Evolutionary conservation across 2,113 vertebrate species (phyloP).

Genomic region (Phodopus roborovskii): DNA sequence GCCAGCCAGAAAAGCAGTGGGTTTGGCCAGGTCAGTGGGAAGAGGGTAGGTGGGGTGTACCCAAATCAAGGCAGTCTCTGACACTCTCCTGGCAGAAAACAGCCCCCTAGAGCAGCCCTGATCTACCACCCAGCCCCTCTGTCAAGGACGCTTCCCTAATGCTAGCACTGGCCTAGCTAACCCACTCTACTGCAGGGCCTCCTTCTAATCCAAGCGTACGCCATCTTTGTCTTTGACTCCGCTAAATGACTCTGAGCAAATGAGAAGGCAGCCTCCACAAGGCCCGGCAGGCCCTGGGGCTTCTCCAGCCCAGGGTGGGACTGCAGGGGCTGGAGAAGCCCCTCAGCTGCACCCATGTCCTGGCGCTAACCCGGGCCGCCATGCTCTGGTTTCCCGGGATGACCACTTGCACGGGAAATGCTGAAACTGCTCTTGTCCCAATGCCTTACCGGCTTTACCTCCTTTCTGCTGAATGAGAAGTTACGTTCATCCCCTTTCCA

Average conservation of each 20-base stretch:
- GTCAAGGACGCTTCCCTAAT: not conserved
- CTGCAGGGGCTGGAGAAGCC: fast-evolving
- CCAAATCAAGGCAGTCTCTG: not conserved
- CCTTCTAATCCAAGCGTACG: not conserved
- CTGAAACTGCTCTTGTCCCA: not conserved
- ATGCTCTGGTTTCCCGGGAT: not conserved
- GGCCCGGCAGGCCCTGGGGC: not conserved
- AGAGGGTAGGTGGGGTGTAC: not conserved
- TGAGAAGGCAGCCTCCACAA: not conserved
- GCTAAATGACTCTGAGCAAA: too few species aligned
- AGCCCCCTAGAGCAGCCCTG: not conserved
- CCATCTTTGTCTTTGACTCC: not conserved
- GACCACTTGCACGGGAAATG: not conserved
- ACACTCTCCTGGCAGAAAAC: not conserved
- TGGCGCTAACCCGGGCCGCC: not conserved
- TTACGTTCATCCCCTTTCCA: too few species aligned
- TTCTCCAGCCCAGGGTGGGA: not conserved
- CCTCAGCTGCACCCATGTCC: not conserved
- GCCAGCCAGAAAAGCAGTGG: not conserved
- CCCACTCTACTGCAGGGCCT: not conserved
- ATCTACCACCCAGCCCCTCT: not conserved
- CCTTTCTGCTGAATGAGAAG: too few species aligned
- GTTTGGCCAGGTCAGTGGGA: not conserved
- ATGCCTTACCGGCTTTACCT: not conserved
- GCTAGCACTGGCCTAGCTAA: not conserved